phyloP scores from a whole-genome alignment of 1,140 invertebrate genomes.

The Brachionus koreanus region DNA sequence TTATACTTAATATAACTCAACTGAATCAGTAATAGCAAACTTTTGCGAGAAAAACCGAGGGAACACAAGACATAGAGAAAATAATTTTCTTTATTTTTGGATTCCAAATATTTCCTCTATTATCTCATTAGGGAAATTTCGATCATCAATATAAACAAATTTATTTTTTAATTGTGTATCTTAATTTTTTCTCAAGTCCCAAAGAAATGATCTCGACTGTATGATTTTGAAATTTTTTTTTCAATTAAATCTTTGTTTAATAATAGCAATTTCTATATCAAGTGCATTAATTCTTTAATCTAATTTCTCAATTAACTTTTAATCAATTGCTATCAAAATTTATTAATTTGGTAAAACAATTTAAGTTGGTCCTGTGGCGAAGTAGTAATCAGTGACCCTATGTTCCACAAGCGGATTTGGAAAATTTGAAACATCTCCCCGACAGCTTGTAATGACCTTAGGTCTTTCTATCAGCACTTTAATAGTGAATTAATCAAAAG shows the following conservation, averaged over 20 bases:
- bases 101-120: slow-evolving; percentile 35
- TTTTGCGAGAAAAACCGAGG: background rate
- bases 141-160: background rate
- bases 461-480: too few species aligned
- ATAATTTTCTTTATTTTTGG: slow-evolving; percentile 18
- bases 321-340: too few species aligned
- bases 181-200: slow-evolving; percentile 6
- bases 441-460: too few species aligned
- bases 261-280: background rate
- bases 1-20: slow-evolving; percentile 26
- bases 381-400: too few species aligned
- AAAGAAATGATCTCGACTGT: background rate
- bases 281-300: background rate
- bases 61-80: background rate
- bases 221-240: background rate
- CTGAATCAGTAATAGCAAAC: slow-evolving; percentile 20
- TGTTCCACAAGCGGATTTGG: too few species aligned
- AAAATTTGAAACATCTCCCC: too few species aligned
- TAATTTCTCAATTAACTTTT: background rate
- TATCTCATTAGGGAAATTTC: slow-evolving; percentile 39
- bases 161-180: slow-evolving; percentile 1
- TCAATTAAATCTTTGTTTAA: background rate
- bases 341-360: too few species aligned
- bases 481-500: too few species aligned
- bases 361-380: too few species aligned